Evolutionary conservation across 2,113 vertebrate species (phyloP).

Genomic region (Gracilinanus agilis): DNA sequence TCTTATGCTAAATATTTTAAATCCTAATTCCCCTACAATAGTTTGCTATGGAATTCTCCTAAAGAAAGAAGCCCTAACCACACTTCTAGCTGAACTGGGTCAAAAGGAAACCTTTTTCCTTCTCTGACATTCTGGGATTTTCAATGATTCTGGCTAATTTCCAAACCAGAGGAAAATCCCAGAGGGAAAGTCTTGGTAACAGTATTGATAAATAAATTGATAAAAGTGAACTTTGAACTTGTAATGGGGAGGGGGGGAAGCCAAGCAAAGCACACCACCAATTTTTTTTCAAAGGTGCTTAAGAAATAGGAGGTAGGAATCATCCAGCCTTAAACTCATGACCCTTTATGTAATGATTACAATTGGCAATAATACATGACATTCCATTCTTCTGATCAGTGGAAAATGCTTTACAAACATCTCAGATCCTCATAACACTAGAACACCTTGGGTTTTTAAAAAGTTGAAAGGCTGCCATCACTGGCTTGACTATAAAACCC

Average conservation of each 20-base stretch:
- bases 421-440: background rate
- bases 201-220: too few species aligned
- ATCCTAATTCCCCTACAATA: too few species aligned
- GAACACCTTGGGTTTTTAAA: background rate
- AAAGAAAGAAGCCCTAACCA: background rate
- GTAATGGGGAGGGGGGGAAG: background rate
- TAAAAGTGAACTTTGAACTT: conserved; percentile 24
- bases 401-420: background rate
- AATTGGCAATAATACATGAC: background rate
- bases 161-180: background rate
- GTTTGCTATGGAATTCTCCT: background rate
- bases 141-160: background rate
- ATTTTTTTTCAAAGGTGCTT: conserved; percentile 30
- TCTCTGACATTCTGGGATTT: background rate
- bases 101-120: background rate
- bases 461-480: background rate
- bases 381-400: background rate
- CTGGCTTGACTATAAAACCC: background rate
- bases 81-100: background rate
- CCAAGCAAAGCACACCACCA: background rate
- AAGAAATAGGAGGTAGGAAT: conserved; percentile 22
- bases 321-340: background rate
- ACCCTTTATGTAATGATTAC: background rate
- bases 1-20: too few species aligned
- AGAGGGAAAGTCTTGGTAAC: background rate